Evolutionary conservation across 2,888 invertebrate genomes (phyloP).

Genomic region (Macrosiphum euphorbiae): DNA sequence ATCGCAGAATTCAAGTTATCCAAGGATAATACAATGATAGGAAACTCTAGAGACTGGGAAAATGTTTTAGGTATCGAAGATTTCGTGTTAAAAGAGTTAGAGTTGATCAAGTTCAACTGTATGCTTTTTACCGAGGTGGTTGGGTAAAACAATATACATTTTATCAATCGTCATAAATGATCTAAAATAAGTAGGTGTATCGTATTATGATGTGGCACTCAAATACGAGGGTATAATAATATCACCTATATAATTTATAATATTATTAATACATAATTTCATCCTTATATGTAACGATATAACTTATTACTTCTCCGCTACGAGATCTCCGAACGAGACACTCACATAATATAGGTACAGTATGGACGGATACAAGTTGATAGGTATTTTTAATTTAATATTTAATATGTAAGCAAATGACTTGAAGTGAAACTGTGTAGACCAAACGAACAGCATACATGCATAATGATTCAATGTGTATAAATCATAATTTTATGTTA

Average conservation of each 20-base stretch:
- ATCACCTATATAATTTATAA: background rate
- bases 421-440: background rate
- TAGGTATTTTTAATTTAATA: background rate
- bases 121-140: background rate
- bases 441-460: background rate
- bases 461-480: background rate
- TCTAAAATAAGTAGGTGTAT: too few relatives aligned
- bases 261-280: background rate
- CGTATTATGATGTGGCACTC: background rate
- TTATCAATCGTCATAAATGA: background rate
- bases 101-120: too few relatives aligned
- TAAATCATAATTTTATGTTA: background rate
- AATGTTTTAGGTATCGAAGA: too few relatives aligned
- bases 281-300: background rate
- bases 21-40: too few relatives aligned
- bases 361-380: background rate
- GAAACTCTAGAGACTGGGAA: too few relatives aligned
- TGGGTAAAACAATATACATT: background rate
- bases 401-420: background rate
- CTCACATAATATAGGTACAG: background rate
- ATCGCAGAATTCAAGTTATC: too few relatives aligned
- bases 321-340: background rate
- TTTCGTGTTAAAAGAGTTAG: too few relatives aligned
- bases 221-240: background rate
- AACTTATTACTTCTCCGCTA: background rate